Conservation (phyloP, 2,797 vertebrate genomes). For the Macrochelys suwanniensis region DNA sequence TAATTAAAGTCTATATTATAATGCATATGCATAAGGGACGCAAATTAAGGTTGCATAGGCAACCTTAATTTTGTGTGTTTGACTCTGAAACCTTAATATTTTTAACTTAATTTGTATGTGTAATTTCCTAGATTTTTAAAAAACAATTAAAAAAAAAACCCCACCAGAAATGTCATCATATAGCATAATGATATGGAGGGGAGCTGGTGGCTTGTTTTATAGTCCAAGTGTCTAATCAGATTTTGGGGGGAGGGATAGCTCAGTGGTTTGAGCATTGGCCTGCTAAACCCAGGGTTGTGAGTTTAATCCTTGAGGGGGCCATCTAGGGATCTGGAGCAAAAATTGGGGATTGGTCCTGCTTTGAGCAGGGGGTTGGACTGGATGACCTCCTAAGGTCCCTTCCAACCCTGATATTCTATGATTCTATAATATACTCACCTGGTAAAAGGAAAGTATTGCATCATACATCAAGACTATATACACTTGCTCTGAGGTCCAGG, state of each 20-base stretch:
- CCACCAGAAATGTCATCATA: background rate
- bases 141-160: background rate
- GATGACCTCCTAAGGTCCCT: too few species aligned
- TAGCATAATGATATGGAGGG: background rate
- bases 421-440: background rate
- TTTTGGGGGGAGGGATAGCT: too few species aligned
- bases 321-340: too few species aligned
- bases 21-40: background rate
- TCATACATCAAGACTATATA: background rate
- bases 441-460: background rate
- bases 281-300: too few species aligned
- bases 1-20: background rate
- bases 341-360: too few species aligned
- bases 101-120: background rate
- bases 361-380: too few species aligned
- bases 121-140: background rate
- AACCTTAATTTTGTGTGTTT: background rate
- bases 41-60: background rate
- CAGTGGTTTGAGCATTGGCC: too few species aligned
- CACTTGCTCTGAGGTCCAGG: background rate
- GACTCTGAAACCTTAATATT: background rate
- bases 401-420: too few species aligned
- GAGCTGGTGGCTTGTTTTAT: too few species aligned
- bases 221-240: too few species aligned
- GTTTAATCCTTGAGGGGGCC: too few species aligned